phyloP scores from a whole-genome alignment of 2,888 invertebrate species.

The Rhagium mordax region DNA sequence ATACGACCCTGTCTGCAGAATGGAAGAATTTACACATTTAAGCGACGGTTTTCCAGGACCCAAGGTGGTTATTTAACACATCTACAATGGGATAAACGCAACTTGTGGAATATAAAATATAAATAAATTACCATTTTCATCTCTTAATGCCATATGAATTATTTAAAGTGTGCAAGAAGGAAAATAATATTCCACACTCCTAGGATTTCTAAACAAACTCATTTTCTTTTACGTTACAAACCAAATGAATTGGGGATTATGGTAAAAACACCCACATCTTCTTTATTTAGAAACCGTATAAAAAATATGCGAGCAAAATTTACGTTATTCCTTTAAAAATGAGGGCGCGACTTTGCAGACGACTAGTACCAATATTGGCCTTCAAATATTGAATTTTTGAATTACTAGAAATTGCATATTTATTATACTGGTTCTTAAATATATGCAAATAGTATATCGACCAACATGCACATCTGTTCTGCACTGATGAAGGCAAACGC shows the following conservation, averaged over 20 bases:
- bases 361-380: too few species aligned
- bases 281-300: background rate
- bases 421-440: too few species aligned
- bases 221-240: background rate
- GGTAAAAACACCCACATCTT: background rate
- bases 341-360: too few species aligned
- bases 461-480: too few species aligned
- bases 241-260: too few species aligned
- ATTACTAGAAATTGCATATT: too few species aligned
- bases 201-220: background rate
- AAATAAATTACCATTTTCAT: constrained; percentile 30
- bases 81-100: constrained; percentile 37
- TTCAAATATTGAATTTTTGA: too few species aligned
- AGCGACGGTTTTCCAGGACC: constrained; percentile 44
- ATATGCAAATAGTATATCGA: too few species aligned
- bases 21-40: constrained; percentile 42
- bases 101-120: constrained; percentile 30
- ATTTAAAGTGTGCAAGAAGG: constrained; percentile 8
- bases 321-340: too few species aligned
- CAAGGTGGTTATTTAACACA: constrained; percentile 45
- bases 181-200: background rate
- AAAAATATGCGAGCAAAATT: too few species aligned
- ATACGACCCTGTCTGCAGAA: constrained; percentile 42
- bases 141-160: constrained; percentile 31
- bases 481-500: too few species aligned